Evolutionary conservation across 2,113 vertebrate genomes (phyloP).

Genomic region (Bos taurus): DNA sequence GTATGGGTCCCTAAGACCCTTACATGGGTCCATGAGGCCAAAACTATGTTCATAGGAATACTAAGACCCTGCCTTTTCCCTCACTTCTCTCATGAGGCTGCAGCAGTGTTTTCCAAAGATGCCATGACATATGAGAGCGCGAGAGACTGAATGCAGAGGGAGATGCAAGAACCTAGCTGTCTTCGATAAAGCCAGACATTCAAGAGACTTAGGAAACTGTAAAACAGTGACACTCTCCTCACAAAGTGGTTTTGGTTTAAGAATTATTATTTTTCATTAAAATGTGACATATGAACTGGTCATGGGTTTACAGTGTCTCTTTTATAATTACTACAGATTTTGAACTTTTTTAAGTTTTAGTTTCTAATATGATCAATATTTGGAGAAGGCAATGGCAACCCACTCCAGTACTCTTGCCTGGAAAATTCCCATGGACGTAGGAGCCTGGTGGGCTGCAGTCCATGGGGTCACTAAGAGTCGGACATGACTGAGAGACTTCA

Average conservation of each 20-base stretch:
- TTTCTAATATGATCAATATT: background rate
- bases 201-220: too few relatives aligned
- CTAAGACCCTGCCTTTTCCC: background rate
- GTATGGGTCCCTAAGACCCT: background rate
- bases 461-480: too few relatives aligned
- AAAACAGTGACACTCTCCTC: too few relatives aligned
- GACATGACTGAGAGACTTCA: too few relatives aligned
- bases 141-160: background rate
- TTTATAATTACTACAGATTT: background rate
- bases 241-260: too few relatives aligned
- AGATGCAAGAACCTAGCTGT: background rate
- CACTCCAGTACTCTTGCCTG: too few relatives aligned
- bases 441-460: too few relatives aligned
- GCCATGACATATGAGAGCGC: fast-evolving
- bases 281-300: too few relatives aligned
- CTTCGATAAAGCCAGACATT: background rate
- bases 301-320: background rate
- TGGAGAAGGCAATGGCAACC: too few relatives aligned
- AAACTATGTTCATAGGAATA: background rate
- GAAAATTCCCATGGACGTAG: too few relatives aligned
- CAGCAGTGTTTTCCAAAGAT: background rate
- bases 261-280: background rate
- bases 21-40: background rate
- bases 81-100: background rate
- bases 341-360: background rate